Evolutionary conservation across 2,797 vertebrate genomes (phyloP), one percentile per base, ranked within the genome.

Genomic region (Poecilia wingei): DNA sequence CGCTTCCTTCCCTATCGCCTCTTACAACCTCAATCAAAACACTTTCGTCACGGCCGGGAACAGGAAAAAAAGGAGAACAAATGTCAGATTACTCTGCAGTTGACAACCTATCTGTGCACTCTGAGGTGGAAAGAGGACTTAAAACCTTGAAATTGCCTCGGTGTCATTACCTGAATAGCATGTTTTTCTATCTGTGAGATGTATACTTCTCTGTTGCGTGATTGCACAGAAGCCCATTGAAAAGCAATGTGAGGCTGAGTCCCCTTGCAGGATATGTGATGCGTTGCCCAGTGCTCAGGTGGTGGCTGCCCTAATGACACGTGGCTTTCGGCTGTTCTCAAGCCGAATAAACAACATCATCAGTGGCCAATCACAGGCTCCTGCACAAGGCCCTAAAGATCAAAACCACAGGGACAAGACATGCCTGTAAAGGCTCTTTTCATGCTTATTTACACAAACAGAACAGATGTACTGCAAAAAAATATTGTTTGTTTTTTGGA

Each of bases 281-380:
- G 82, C 78, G 84, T 49, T 74, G 83, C 77, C 84, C 86, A 85
- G 92, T 90, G 92, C 94, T 93, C 92, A 94, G 93, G 93, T 94
- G 91, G 92, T 89, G 87, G 91, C 88, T 86, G 81, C 66, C 81
- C 90, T 90, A 86, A 93, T 90, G 86, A 93, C 88, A 90, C 84
- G 77, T 79, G 79, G 75, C 92, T 82, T 77, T 83, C 80, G 84
- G 88, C 90, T 89, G 83, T 80, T 89, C 79, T 88, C 79, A 82
- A 81, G 79, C 86, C 79, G 85, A 78, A 80, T 81, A 71, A 86
- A 92, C 84, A 88, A 71, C 88, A 88, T 90, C 88, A 89, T 86
- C 85, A 89, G 66, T 57, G 75, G 79, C 92, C 92, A 89, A 91
- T 93, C 92, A 89, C 84, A 83, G 77, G 78, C 80, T 85, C 82